Evolutionary conservation across 2,797 vertebrate species (phyloP), one percentile per base, ranked within the genome.

Genomic region (Garrulus glandarius): DNA sequence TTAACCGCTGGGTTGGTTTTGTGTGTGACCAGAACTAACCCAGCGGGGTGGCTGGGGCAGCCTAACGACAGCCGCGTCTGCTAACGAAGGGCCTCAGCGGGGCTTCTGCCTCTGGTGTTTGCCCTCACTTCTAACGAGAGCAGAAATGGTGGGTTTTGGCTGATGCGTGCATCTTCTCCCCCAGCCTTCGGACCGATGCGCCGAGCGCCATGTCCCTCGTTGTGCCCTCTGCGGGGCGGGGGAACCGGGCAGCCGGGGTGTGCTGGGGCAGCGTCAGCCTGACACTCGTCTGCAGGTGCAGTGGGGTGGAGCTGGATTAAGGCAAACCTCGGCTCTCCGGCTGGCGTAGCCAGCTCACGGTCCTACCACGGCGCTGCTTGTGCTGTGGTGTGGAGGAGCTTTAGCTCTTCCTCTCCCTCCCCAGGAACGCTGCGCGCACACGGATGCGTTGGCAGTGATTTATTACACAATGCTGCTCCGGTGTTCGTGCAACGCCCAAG

Each of bases 21-120:
- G 80, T 30, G 95, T 92, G 96, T 94, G 93, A 56, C 6, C 26
- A 84, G 83, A 43, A 93, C 95, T 96, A 96, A 96, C 92, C 36
- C 13, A 64, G 4, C 7, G 7, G n/a, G 15, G 86, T 7, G 23
- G n/a, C 43, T 5, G 18, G 78, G 39, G 57, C 24, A 85, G 56
- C 75, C 53, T 92, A 85, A 83, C 18, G 34, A 44, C 39, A 32
- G 90, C 95, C 8, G 24, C 1, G 24, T 6, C 64, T 3, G 39
- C 92, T 93, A 6, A 24, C 19, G 50, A 56, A 32, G 34, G 61
- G 36, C 70, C 77, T 70, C 3, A 11, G 78, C 1, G 8, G 29
- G 39, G 87, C 93, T 82, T 23, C 71, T 69, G 89, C 71, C 7
- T 71, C 75, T 34, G 61, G 26, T 10, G 78, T 72, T 91, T 63